phyloP scores from a whole-genome alignment of 2,113 vertebrate species.

The Lycaon pictus region DNA sequence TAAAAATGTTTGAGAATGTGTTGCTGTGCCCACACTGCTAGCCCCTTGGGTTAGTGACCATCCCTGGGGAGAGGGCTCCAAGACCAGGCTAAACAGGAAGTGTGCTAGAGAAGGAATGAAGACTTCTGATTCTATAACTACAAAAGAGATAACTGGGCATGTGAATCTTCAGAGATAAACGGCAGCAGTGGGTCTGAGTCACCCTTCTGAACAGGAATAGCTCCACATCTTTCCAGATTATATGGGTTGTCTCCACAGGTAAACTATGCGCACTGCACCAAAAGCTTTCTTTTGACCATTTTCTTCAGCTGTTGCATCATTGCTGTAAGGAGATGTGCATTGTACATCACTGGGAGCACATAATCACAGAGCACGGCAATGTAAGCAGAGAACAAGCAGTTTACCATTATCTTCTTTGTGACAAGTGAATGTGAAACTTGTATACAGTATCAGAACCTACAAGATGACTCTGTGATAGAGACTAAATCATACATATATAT shows the following conservation, averaged over 20 bases:
- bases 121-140: not conserved
- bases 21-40: not conserved
- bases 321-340: slow-evolving; percentile 16
- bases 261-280: not conserved
- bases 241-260: not conserved
- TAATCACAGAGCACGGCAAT: slow-evolving; percentile 32
- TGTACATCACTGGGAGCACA: slow-evolving; percentile 50
- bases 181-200: not conserved
- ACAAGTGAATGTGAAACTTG: slow-evolving; percentile 26
- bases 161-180: not conserved
- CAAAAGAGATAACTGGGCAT: not conserved
- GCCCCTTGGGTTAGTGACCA: not conserved
- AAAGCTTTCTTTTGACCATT: slow-evolving; percentile 66
- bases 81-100: not conserved
- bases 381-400: slow-evolving; percentile 50
- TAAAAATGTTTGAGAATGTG: not conserved
- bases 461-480: not conserved
- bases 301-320: slow-evolving; percentile 1
- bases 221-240: not conserved
- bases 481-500: slow-evolving; percentile 5
- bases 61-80: not conserved
- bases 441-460: not conserved
- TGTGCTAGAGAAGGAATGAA: not conserved
- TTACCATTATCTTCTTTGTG: slow-evolving; percentile 52
- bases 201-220: not conserved